Conservation (phyloP, 2,797 vertebrate species). For the Notoglanidium macrostoma region DNA sequence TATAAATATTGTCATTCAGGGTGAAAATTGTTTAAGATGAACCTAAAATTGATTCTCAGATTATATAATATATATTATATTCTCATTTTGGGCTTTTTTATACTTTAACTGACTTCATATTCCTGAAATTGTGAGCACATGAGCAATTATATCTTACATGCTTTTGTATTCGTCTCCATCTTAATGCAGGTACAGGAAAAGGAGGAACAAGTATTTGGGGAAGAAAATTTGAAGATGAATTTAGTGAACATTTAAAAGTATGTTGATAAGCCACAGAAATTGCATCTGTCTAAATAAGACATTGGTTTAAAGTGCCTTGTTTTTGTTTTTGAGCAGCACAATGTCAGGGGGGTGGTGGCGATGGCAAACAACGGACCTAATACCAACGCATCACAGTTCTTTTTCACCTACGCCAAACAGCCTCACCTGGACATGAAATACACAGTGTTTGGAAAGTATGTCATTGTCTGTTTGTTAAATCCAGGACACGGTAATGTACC, state of each 20-base stretch:
- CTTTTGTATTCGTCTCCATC: background rate
- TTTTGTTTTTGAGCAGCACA: slow-evolving; percentile 79
- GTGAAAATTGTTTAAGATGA: too few species aligned
- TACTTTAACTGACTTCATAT: background rate
- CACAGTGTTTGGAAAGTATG: slow-evolving; percentile 94
- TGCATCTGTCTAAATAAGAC: background rate
- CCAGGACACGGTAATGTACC: background rate
- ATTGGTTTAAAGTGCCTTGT: background rate
- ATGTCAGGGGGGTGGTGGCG: slow-evolving; percentile 93
- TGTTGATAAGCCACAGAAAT: slow-evolving; percentile 34
- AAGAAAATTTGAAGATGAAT: slow-evolving; percentile 95
- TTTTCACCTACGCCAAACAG: slow-evolving; percentile 96
- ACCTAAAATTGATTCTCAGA: background rate
- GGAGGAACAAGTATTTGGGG: slow-evolving; percentile 98
- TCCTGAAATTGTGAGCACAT: background rate
- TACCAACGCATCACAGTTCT: slow-evolving; percentile 95
- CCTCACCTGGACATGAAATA: slow-evolving; percentile 99
- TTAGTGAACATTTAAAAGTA: slow-evolving; percentile 95
- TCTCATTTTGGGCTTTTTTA: background rate
- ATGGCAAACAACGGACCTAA: slow-evolving; percentile 98
- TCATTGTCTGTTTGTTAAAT: slow-evolving; percentile 40
- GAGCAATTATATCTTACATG: background rate
- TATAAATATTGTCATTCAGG: background rate
- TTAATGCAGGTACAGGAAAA: slow-evolving; percentile 88
- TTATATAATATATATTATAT: too few species aligned